These are phyloP conservation scores for Trachemys scripta DNA, from an alignment of 2,113 vertebrate genomes.

Conservation along the genomic window DNA sequence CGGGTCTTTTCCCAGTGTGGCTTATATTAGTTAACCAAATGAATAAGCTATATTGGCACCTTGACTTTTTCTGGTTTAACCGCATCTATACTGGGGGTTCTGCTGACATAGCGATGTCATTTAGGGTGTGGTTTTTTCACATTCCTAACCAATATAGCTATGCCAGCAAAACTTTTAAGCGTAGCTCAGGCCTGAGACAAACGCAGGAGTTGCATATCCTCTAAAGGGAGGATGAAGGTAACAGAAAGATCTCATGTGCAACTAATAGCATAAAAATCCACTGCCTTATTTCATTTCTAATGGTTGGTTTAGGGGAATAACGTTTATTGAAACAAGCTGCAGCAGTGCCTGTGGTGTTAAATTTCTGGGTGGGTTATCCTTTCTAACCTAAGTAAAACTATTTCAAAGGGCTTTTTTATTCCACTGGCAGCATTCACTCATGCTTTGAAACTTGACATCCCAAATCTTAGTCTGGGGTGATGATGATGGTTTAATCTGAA, in stretches of 20 bases:
- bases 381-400: slow-evolving; percentile 8
- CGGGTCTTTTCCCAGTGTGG: background rate
- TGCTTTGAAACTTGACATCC: background rate
- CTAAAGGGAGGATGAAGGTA: background rate
- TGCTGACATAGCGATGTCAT: background rate
- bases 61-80: accelerated
- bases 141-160: background rate
- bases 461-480: background rate
- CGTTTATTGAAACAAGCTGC: background rate
- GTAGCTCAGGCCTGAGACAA: background rate
- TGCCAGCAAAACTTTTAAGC: accelerated
- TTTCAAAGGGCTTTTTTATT: slow-evolving; percentile 12
- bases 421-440: slow-evolving; percentile 16
- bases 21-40: background rate
- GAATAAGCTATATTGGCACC: background rate
- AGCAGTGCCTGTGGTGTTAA: background rate
- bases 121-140: background rate
- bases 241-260: background rate
- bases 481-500: background rate
- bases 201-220: background rate
- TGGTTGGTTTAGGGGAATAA: background rate
- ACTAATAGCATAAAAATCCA: background rate
- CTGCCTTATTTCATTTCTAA: background rate
- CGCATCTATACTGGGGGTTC: background rate
- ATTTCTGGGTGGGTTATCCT: background rate